These are phyloP conservation scores for Brachionus angularis DNA, from an alignment of 1,140 invertebrate genomes.

Conservation along the genomic window DNA sequence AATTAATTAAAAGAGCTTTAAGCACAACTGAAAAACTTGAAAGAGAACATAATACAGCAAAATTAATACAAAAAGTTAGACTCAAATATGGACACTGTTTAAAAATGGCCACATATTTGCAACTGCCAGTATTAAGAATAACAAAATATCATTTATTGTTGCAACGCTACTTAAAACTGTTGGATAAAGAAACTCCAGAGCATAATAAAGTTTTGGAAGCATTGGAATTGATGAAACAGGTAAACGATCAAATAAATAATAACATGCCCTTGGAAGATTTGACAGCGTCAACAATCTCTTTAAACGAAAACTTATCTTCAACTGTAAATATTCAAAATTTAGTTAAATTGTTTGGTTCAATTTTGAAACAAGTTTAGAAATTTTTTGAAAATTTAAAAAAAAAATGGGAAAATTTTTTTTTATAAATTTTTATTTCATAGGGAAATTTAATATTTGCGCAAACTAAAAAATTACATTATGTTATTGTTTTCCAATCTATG, in stretches of 20 bases:
- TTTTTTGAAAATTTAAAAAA: neutral
- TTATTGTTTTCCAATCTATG: slow-evolving; percentile 22
- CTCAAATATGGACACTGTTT: slow-evolving; percentile 37
- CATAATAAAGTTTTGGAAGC: neutral
- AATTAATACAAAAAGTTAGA: slow-evolving; percentile 29
- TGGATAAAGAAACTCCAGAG: slow-evolving; percentile 30
- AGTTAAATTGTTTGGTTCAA: slow-evolving; percentile 16
- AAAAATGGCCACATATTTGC: slow-evolving; percentile 32
- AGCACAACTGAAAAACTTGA: slow-evolving; percentile 32
- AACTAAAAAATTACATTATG: slow-evolving; percentile 37
- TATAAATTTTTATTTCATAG: no score
- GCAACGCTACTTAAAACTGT: slow-evolving; percentile 28
- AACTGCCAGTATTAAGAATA: slow-evolving; percentile 36
- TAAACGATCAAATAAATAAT: slow-evolving; percentile 39
- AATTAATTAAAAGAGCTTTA: neutral
- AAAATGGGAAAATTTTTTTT: no score
- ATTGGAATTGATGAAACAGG: slow-evolving; percentile 30
- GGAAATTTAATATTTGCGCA: slow-evolving; percentile 30
- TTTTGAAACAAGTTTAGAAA: slow-evolving; percentile 1
- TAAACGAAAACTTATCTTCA: neutral
- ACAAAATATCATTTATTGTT: slow-evolving; percentile 41
- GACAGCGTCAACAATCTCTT: neutral
- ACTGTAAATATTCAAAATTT: slow-evolving; percentile 36
- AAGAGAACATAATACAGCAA: slow-evolving; percentile 3
- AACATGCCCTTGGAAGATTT: slow-evolving; percentile 25